Conservation (phyloP, 2,113 vertebrate genomes). For the Phrynosoma blainvillii region DNA sequence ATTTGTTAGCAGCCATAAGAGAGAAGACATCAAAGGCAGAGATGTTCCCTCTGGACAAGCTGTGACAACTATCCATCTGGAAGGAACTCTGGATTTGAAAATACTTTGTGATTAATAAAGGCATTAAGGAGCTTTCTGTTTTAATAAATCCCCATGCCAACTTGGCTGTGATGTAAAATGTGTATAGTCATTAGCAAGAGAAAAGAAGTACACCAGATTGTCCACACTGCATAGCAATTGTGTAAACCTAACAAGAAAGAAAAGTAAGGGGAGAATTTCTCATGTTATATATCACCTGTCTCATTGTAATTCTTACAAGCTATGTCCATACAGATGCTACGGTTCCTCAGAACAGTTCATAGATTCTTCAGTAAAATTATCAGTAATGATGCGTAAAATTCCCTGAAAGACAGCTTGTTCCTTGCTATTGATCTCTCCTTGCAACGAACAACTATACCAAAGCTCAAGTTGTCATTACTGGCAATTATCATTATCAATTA, state of each 20-base stretch:
- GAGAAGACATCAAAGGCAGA: slow-evolving; percentile 64
- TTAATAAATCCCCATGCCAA: slow-evolving; percentile 39
- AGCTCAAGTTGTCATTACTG: no score
- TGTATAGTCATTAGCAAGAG: slow-evolving; percentile 1
- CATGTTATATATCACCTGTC: neutral
- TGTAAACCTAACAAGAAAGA: neutral
- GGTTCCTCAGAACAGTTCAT: neutral
- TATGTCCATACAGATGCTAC: neutral
- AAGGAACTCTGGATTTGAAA: slow-evolving; percentile 43
- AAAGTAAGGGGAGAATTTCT: neutral
- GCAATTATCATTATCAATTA: no score
- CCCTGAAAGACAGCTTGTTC: neutral
- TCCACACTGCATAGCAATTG: neutral
- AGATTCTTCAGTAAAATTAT: neutral
- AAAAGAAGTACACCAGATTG: neutral
- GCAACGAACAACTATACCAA: neutral
- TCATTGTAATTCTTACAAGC: neutral
- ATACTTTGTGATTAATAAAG: slow-evolving; percentile 53
- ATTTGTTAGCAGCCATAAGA: slow-evolving; percentile 57
- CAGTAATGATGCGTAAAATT: neutral
- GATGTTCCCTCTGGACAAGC: slow-evolving; percentile 49
- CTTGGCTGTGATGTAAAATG: slow-evolving; percentile 28
- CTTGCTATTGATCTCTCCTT: neutral
- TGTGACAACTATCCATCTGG: slow-evolving; percentile 57
- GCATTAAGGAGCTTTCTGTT: slow-evolving; percentile 35